Evolutionary conservation across 2,797 vertebrate genomes (phyloP), one percentile per base, ranked within the genome.

Genomic region (Loris lydekkerianus): DNA sequence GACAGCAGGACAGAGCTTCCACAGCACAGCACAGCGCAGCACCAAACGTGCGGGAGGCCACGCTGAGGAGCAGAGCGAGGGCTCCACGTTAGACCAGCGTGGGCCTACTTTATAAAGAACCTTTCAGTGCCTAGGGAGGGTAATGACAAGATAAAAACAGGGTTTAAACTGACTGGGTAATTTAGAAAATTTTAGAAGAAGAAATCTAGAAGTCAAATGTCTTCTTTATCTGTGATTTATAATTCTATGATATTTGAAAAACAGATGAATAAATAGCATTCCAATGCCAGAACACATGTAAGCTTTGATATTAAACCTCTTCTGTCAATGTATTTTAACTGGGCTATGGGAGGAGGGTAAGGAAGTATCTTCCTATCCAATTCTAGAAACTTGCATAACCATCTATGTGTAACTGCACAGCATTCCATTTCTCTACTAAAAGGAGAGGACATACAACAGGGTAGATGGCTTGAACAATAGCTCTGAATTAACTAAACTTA

Each of bases 171-270:
- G 69, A 21, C 77, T 14, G 11, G 15, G 3, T 61, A 67, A 94
- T 80, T n/a, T 49, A 13, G 11, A 87, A 93, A 87, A 95, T 69
- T 86, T 84, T 69, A 77, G 84, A 93, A 76, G 49, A 93, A 89
- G 15, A n/a, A 92, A 78, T 76, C 63, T 76, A 91, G 56, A 95
- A 95, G 69, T 91, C 82, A 89, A 94, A 37, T 78, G 23, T 58
- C 43, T 25, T n/a, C 0, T 84, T 75, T 81, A 69, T 34, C 49
- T 86, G 40, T 63, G 29, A 94, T 81, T 73, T 89, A 80, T 86
- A 73, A 91, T 43, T 78, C 34, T 65, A 31, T 53, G 29, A 86
- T 81, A 34, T 58, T 9, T 89, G 84, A 84, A 89, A 81, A 95
- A 89, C 2, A 72, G 43, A 27, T 7, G 11, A 90, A 46, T 83